Base-by-base conservation (phyloP, 2,113 vertebrate genomes). In the Podocnemis expansa region DNA sequence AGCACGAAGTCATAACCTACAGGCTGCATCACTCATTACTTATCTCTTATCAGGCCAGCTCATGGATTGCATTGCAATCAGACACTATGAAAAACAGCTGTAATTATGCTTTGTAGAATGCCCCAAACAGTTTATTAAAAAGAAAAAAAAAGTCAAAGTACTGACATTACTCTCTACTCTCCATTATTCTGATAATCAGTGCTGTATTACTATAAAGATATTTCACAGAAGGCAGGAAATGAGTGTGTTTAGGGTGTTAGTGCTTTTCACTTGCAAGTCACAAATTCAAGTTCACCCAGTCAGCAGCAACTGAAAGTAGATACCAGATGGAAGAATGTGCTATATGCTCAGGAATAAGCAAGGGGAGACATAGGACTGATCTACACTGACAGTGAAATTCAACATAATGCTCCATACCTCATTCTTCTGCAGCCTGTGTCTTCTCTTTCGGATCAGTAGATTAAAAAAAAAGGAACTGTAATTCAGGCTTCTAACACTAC, bases 111-210 rank as follows among this genome's bases (percentile, higher is more conserved):
- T 84, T 63, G 85, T 85, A 80, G 76, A 92, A 91, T 17, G 55
- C 80, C 70, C 31, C 70, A 63, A 85, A 70, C 81, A 80, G 47
- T 85, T 89, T 88, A 70, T 91, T 93, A 82, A 80, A 54, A 87
- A 45, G 85, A 91, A 84, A 82, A 80, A 54, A 87, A 45, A 87
- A 91, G 85, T 79, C 38, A 91, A 54, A 88, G 84, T 89, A 86
- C 55, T 38, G 78, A 93, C 85, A 95, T 95, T 88, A 82, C 8
- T 56, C 84, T 92, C 85, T 79, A 60, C 52, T 91, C 29, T 89
- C 54, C 80, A 89, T 21, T 80, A 25, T 76, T 45, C 58, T 0
- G 0, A 84, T 75, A 51, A 92, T 34, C 81, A 76, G 60, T 47
- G 89, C 81, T 92, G 79, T 86, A 67, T 0, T 84, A 80, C n/a